Evolutionary conservation across 2,888 invertebrate genomes (phyloP).

Genomic region (Coenonympha arcania): DNA sequence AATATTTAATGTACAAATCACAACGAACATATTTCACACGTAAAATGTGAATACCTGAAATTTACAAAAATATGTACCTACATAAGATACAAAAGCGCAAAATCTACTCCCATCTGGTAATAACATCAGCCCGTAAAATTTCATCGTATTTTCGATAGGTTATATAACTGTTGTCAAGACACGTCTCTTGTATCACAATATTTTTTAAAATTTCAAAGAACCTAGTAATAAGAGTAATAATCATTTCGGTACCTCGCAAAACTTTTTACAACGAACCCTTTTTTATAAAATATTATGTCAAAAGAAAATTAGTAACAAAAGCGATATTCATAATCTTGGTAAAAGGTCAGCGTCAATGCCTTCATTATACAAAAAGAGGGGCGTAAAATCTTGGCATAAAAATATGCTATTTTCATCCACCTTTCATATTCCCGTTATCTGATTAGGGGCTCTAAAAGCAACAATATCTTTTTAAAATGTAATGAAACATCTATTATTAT

Average conservation of each 20-base stretch:
- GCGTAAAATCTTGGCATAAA: not conserved
- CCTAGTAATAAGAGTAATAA: not conserved
- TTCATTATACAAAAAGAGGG: not conserved
- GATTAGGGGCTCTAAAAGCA: too few species aligned
- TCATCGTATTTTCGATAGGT: not conserved
- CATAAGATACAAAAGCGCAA: too few species aligned
- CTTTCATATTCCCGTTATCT: not conserved
- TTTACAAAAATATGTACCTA: too few species aligned
- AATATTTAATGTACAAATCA: too few species aligned
- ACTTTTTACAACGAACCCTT: not conserved
- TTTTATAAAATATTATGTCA: constrained; percentile 5
- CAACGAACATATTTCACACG: too few species aligned
- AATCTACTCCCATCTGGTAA: too few species aligned
- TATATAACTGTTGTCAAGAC: too few species aligned
- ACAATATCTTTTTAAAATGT: too few species aligned
- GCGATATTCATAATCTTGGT: not conserved
- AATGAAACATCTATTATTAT: too few species aligned
- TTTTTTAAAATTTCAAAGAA: not conserved
- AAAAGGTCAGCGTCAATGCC: not conserved
- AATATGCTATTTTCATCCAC: not conserved
- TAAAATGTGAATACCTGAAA: too few species aligned
- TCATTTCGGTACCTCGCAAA: not conserved
- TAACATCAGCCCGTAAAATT: too few species aligned
- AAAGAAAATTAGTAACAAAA: constrained; percentile 3
- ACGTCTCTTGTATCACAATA: not conserved